Percentiles rank a stretch among this genome's conserved stretches.
Conservation (phyloP, 2,888 invertebrate species). For the Lagria hirta region DNA sequence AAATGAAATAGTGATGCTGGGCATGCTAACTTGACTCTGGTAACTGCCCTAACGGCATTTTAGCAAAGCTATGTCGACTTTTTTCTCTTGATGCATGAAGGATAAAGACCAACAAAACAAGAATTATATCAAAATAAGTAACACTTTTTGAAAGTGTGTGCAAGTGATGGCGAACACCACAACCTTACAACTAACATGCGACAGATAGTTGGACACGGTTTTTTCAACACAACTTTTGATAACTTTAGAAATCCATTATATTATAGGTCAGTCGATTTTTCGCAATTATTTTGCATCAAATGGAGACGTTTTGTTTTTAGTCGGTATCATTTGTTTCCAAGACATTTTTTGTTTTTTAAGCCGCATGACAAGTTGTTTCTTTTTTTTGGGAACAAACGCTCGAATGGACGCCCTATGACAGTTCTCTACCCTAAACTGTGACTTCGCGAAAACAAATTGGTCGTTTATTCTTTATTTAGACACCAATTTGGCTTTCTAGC, state of each 20-base stretch:
- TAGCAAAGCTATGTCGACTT: constrained; percentile 18
- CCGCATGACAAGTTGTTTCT: too few relatives aligned
- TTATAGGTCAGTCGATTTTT: too few relatives aligned
- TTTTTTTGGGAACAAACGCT: too few relatives aligned
- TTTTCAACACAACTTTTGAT: constrained; percentile 29
- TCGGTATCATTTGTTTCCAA: too few relatives aligned
- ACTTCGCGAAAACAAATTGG: too few relatives aligned
- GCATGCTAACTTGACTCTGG: constrained; percentile 21
- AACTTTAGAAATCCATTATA: constrained; percentile 15
- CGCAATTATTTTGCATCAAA: too few relatives aligned
- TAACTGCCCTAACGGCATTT: constrained; percentile 16
- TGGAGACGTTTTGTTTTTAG: too few relatives aligned
- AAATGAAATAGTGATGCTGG: constrained; percentile 20
- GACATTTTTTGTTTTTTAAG: too few relatives aligned
- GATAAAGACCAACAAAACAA: constrained; percentile 10
- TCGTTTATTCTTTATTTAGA: too few relatives aligned
- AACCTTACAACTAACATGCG: constrained; percentile 27
- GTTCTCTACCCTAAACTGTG: too few relatives aligned
- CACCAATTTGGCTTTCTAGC: too few relatives aligned
- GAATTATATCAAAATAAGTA: constrained; percentile 8
- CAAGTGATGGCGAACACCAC: constrained; percentile 28
- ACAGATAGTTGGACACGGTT: constrained; percentile 33
- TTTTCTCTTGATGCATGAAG: constrained; percentile 22
- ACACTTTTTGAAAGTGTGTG: constrained; percentile 28
- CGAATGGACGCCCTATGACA: too few relatives aligned